These are phyloP conservation scores for Andrena flavipes DNA, from an alignment of 2,888 invertebrate species.

Conservation along the genomic window DNA sequence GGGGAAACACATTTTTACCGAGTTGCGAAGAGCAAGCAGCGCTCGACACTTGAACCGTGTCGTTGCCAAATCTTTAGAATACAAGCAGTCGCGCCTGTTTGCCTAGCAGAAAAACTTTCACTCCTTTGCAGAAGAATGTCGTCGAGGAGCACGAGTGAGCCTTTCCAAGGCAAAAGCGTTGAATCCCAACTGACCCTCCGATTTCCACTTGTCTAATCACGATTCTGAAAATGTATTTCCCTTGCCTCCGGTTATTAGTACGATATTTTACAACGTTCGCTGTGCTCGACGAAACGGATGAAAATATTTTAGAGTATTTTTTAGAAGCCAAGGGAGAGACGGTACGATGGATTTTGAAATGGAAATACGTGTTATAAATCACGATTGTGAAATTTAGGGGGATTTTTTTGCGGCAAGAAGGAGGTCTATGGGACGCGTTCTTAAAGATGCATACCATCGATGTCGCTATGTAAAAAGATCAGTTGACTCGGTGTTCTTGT, in stretches of 20 bases:
- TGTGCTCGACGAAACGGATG: neutral
- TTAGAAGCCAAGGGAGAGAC: neutral
- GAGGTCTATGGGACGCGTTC: neutral
- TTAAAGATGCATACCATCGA: neutral
- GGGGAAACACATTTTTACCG: slow-evolving; percentile 36
- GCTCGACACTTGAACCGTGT: slow-evolving; percentile 46
- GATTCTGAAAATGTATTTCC: neutral
- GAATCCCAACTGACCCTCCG: slow-evolving; percentile 5
- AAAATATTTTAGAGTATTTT: slow-evolving; percentile 2
- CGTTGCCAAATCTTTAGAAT: slow-evolving; percentile 68
- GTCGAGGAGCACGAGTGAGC: slow-evolving; percentile 13
- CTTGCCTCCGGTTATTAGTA: neutral
- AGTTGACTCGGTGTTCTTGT: neutral
- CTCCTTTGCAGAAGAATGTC: slow-evolving; percentile 55
- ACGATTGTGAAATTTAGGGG: slow-evolving; percentile 13
- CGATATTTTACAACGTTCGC: neutral
- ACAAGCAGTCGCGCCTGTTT: slow-evolving; percentile 58
- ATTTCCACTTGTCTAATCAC: neutral
- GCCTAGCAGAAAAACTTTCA: slow-evolving; percentile 64
- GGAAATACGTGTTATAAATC: slow-evolving; percentile 5
- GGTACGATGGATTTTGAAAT: neutral
- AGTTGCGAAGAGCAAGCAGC: slow-evolving; percentile 45
- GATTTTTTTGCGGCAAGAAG: neutral
- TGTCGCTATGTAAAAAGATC: neutral
- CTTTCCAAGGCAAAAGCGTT: slow-evolving; percentile 19